Conservation (phyloP, 2,888 invertebrate genomes). For the Thymelicus lineola region DNA sequence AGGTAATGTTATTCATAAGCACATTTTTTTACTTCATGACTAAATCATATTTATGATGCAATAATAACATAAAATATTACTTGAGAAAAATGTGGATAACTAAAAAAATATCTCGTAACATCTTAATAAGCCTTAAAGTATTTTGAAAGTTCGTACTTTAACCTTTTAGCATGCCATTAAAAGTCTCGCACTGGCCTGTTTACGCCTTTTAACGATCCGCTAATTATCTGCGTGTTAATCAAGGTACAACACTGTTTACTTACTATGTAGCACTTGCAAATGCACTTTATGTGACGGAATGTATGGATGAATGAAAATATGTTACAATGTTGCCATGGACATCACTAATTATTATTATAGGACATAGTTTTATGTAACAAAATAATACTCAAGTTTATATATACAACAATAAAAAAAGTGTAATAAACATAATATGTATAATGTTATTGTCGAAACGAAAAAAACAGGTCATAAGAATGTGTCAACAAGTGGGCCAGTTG, state of each 20-base stretch:
- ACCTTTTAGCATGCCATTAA: conserved; percentile 53
- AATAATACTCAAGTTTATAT: too few relatives aligned
- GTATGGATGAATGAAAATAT: background rate
- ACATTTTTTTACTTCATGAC: too few relatives aligned
- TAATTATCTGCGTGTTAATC: conserved; percentile 60
- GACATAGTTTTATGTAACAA: background rate
- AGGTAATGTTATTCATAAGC: too few relatives aligned
- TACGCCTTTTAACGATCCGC: conserved; percentile 67
- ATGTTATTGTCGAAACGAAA: too few relatives aligned
- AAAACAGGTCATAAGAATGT: too few relatives aligned
- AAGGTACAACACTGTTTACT: conserved; percentile 41
- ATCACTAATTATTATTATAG: background rate
- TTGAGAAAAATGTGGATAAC: background rate
- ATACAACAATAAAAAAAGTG: too few relatives aligned
- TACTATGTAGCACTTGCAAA: conserved; percentile 16
- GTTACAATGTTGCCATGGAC: too few relatives aligned
- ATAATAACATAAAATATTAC: background rate
- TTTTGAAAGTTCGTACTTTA: conserved; percentile 42
- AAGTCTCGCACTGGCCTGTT: conserved; percentile 63
- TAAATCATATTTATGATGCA: background rate
- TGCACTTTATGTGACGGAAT: background rate
- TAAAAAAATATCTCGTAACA: conserved; percentile 26
- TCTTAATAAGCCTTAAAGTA: conserved; percentile 18
- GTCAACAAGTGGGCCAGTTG: too few relatives aligned
- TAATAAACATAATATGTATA: too few relatives aligned